These are phyloP conservation scores for Lytechinus pictus DNA, from an alignment of 35 echinoderm and acorn worm genomes.

Conservation along the genomic window DNA sequence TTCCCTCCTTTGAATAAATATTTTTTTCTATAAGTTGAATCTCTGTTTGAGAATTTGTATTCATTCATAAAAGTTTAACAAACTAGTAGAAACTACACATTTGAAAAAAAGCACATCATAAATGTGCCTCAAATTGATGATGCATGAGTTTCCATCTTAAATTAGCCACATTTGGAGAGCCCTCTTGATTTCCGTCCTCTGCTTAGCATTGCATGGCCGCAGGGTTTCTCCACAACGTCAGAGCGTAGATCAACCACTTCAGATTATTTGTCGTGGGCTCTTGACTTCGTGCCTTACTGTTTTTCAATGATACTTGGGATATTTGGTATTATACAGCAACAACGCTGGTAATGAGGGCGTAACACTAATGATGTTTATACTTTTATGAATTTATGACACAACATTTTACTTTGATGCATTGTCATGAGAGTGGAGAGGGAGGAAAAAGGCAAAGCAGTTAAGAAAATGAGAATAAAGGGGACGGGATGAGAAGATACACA, in stretches of 20 bases:
- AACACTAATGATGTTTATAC: neutral
- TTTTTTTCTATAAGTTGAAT: too few relatives aligned
- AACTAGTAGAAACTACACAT: neutral
- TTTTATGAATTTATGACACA: neutral
- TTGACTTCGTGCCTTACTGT: neutral
- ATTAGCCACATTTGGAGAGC: slow-evolving; percentile 24
- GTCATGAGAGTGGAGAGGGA: neutral
- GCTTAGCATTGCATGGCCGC: neutral
- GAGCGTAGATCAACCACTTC: slow-evolving; percentile 29
- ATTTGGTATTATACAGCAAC: slow-evolving; percentile 8
- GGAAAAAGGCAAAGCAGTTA: neutral
- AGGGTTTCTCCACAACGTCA: neutral
- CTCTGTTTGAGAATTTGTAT: too few relatives aligned
- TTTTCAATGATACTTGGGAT: slow-evolving; percentile 39
- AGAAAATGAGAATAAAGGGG: neutral
- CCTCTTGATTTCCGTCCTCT: slow-evolving; percentile 12
- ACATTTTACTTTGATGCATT: neutral
- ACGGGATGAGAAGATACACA: neutral
- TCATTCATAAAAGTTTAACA: too few relatives aligned
- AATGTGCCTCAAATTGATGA: neutral
- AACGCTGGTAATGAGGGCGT: neutral
- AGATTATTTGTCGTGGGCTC: slow-evolving; percentile 31
- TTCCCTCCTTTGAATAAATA: too few relatives aligned
- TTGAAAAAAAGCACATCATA: neutral
- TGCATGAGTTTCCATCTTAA: slow-evolving; percentile 28